Evolutionary conservation across 2,888 invertebrate genomes (phyloP).

Genomic region (Spilosoma lubricipeda): DNA sequence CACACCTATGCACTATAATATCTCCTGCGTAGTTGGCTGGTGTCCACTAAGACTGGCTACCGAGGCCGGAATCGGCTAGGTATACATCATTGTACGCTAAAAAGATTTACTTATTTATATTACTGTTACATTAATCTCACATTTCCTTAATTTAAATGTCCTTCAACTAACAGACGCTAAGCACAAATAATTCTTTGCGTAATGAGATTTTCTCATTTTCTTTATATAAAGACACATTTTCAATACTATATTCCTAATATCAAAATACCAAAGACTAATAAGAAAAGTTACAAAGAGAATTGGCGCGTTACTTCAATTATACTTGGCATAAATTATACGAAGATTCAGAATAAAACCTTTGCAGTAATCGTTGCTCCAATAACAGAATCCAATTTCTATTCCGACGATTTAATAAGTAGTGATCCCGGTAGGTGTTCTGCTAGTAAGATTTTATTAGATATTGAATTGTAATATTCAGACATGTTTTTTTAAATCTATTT

Average conservation of each 20-base stretch:
- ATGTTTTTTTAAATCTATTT: background rate
- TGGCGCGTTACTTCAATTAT: constrained; percentile 65
- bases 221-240: background rate
- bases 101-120: too few relatives aligned
- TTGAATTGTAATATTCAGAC: background rate
- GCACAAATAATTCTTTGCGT: background rate
- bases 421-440: constrained; percentile 62
- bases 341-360: constrained; percentile 65
- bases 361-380: constrained; percentile 72
- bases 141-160: too few relatives aligned
- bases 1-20: too few relatives aligned
- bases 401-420: constrained; percentile 70
- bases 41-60: too few relatives aligned
- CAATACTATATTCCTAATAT: constrained; percentile 2
- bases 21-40: too few relatives aligned
- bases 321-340: constrained; percentile 73
- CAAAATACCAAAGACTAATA: constrained; percentile 15
- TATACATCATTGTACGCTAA: too few relatives aligned
- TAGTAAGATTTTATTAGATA: constrained; percentile 45
- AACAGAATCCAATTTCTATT: constrained; percentile 76
- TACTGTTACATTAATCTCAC: too few relatives aligned
- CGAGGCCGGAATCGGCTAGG: too few relatives aligned
- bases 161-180: too few relatives aligned
- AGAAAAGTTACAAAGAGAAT: constrained; percentile 24
- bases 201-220: background rate